Conservation (phyloP, 2,888 invertebrate genomes). For the Folsomia manolachei region DNA sequence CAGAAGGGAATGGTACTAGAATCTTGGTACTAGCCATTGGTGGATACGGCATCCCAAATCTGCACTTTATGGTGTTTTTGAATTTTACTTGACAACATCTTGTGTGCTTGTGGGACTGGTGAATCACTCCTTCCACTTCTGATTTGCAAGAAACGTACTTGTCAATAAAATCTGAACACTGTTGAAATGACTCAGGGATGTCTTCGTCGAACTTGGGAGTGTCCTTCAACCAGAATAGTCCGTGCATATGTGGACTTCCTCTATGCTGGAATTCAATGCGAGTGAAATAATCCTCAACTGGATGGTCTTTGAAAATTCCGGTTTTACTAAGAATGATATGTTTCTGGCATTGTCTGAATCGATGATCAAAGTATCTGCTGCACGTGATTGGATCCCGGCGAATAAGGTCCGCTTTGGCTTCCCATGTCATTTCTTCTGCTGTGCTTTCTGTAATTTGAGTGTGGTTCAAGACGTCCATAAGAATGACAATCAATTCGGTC, state of each 20-base stretch:
- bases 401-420: constrained; percentile 44
- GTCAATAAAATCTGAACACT: constrained; percentile 27
- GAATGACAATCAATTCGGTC: constrained; percentile 18
- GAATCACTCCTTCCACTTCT: constrained; percentile 23
- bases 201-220: constrained; percentile 8
- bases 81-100: not conserved
- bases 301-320: constrained; percentile 14
- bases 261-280: constrained; percentile 25
- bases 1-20: constrained; percentile 5
- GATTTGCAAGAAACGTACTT: constrained; percentile 31
- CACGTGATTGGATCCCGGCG: constrained; percentile 49
- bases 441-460: constrained; percentile 5
- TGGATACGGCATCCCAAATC: constrained; percentile 27
- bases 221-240: constrained; percentile 16
- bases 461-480: not conserved
- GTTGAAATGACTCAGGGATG: not conserved
- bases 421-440: constrained; percentile 19
- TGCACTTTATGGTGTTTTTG: not conserved
- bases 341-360: constrained; percentile 22
- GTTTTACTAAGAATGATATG: constrained; percentile 4
- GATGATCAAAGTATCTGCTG: constrained; percentile 37
- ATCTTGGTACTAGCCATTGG: constrained; percentile 22
- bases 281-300: constrained; percentile 9
- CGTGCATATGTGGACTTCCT: constrained; percentile 24
- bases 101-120: not conserved